Base-by-base conservation (phyloP, 2,797 vertebrate genomes). In the Mus spretus region DNA sequence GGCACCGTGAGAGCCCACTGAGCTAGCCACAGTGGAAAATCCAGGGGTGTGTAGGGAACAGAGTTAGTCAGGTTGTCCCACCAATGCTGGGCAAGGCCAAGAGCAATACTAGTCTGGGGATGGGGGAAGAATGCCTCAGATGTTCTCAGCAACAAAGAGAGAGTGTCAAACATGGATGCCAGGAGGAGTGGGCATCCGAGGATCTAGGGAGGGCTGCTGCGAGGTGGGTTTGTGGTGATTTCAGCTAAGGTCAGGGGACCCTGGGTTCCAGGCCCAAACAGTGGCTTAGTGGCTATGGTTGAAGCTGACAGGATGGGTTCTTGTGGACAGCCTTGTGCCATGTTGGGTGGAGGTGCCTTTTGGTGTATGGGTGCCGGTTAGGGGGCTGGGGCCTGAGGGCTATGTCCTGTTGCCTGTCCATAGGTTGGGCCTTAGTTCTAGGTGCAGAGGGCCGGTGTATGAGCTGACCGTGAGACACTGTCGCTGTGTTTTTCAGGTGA, bases 401-500 rank as follows among this genome's bases (percentile, higher is more conserved):
- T 74, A 22, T 34, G 79, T 19, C 22, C 53, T n/a, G 65, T 24
- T 53, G 47, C 24, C 63, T 65, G 31, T 37, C 22, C 2, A 6
- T 79, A 37, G 78, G 28, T 50, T 63, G 75, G 86, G 53, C n/a
- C 34, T 88, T 40, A 31, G 86, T 9, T 19, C 53, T 10, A 31
- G 44, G 34, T 12, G 6, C 47, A 14, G 59, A 19, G 9, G 44
- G 22, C 11, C 40, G 8, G 40, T 11, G 37, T 37, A 8, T 44
- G 40, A 75, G 77, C 77, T 50, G 53, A 31, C 77, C 12, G 55
- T 28, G 28, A 2, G 7, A 0, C 34, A 28, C 82, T 70, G 6
- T 57, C 10, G 0, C 20, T 22, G 26, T 85, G 63, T n/a, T 20
- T 94, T 70, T 8, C 96, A 99, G 99, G 99, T 1, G 99, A 99